Evolutionary conservation across 2,113 vertebrate genomes (phyloP).

Genomic region (Phyllostomus hastatus): DNA sequence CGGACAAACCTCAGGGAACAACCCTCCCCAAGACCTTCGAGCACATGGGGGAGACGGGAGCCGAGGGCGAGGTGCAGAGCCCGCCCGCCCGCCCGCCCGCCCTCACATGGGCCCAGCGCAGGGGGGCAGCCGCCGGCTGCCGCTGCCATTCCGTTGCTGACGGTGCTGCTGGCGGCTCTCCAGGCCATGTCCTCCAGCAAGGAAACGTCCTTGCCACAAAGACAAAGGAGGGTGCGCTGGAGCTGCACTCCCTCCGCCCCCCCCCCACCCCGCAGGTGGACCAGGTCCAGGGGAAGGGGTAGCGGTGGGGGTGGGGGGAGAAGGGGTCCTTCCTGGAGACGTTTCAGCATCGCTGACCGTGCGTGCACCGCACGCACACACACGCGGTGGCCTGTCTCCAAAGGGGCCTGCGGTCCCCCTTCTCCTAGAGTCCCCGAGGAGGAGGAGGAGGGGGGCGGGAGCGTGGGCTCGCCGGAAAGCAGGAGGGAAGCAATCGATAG

Average conservation of each 20-base stretch:
- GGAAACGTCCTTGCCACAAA: constrained; percentile 71
- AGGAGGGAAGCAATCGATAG: constrained; percentile 64
- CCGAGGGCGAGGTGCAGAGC: background rate
- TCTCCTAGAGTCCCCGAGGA: constrained; percentile 17
- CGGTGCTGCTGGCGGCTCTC: constrained; percentile 63
- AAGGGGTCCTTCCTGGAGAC: constrained; percentile 60
- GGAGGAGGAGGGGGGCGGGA: background rate
- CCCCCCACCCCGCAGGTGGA: too few species aligned
- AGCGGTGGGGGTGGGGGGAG: constrained; percentile 58
- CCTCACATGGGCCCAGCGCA: rapidly evolving
- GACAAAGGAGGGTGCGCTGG: constrained; percentile 76
- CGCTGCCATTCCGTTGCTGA: constrained; percentile 55
- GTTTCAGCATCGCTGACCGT: background rate
- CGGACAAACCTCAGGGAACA: background rate
- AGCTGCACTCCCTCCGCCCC: constrained; percentile 77
- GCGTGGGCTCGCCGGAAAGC: constrained; percentile 33
- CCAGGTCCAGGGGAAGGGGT: constrained; percentile 26
- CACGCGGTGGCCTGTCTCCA: background rate
- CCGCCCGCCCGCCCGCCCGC: background rate
- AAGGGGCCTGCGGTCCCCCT: background rate
- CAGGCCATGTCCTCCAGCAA: constrained; percentile 57
- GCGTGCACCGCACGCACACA: background rate
- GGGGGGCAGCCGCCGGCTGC: background rate
- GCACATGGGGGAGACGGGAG: background rate
- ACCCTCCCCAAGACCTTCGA: background rate